These are phyloP conservation scores for Drosophila albomicans DNA, from an alignment of 1,140 invertebrate species.

Conservation along the genomic window DNA sequence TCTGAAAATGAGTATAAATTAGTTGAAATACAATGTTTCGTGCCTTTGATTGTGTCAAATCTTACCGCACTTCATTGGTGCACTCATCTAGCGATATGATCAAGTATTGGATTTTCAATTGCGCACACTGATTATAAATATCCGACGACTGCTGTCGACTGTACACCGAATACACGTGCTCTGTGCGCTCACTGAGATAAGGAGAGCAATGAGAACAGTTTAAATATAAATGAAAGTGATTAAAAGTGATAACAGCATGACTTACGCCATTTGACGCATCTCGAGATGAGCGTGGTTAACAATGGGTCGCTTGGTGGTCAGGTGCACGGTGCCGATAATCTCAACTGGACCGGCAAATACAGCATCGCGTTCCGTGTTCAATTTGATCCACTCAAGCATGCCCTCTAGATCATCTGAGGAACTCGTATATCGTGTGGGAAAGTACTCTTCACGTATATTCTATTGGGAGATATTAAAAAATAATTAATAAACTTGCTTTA, in stretches of 20 bases:
- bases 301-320: conserved; percentile 79
- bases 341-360: conserved; percentile 82
- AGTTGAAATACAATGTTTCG: neutral
- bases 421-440: conserved; percentile 48
- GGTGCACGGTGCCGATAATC: conserved; percentile 79
- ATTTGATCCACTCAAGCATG: conserved; percentile 83
- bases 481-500: no score
- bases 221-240: neutral
- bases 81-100: conserved; percentile 81
- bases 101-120: conserved; percentile 83
- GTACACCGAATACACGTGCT: conserved; percentile 81
- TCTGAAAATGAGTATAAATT: conserved; percentile 41
- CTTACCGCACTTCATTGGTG: conserved; percentile 74
- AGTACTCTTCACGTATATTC: conserved; percentile 81
- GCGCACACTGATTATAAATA: conserved; percentile 82
- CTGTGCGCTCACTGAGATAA: conserved; percentile 72
- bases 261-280: conserved; percentile 82
- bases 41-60: neutral
- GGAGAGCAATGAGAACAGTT: no score
- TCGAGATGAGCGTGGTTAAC: conserved; percentile 82
- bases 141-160: conserved; percentile 83
- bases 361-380: conserved; percentile 81
- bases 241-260: neutral
- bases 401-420: conserved; percentile 70
- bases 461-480: conserved; percentile 8